Evolutionary conservation across 2,888 invertebrate species (phyloP), one percentile per base, ranked within the genome.

Genomic region (Acanthosepion pharaonis): DNA sequence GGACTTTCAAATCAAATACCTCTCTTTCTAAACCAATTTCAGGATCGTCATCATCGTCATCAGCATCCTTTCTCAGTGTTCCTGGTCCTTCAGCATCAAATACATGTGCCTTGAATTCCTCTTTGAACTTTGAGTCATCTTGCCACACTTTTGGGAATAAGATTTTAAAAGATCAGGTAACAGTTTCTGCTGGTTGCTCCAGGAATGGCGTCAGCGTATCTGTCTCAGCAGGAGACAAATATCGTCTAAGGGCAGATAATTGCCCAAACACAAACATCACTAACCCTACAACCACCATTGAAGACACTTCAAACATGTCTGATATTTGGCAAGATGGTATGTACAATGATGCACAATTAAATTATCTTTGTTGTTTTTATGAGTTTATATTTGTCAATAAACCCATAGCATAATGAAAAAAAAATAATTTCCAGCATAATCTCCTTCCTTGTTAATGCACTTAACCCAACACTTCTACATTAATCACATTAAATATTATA

Each of bases 311-410:
- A 93, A 33, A 51, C 25, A n/a, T 78, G 78, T n/a, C 78, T 15
- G 92, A 93, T 25, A 18, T 93, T 1, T 93, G 92, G 92, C 92
- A 93, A 93, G 92, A 93, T 49, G 92, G 92, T 93, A 93, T 15
- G 92, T n/a, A 93, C 51, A 23, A 59, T 23, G 23, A 28, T 8
- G 5, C 42, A 42, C 91, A 91, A 5, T 91, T 42, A 3, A 33
- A 5, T 91, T 48, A 4, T 91, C 23, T 48, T 20, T 25, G 20
- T 23, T 91, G 91, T 33, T 42, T 42, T 91, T 6, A 23, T 64
- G 3, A 6, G 23, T 64, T 25, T 8, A 5, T 8, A 5, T 64
- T 28, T 64, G 42, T 42, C 42, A 2, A 42, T 42, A 42, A 42
- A 42, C 42, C 23, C 8, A 64, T 6, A 23, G 3, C 6, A 25